Base-by-base conservation (phyloP, 2,797 vertebrate species). In the Xyrichtys novacula region DNA sequence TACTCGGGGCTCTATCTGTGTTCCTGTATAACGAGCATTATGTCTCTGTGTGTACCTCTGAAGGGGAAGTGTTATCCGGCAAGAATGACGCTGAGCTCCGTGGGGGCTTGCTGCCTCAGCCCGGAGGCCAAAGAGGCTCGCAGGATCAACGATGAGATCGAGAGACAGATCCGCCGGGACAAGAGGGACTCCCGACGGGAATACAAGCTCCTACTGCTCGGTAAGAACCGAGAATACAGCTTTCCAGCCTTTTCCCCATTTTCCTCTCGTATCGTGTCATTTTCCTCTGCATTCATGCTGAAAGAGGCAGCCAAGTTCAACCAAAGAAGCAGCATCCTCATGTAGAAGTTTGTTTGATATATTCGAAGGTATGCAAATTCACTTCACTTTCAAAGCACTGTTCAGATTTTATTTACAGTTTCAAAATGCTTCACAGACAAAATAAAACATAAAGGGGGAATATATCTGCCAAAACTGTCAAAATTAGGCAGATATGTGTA, bases 101-200 rank as follows among this genome's bases (percentile, higher is more conserved):
- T 95, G 83, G 96, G 96, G 94, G 95, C 95, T 92, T 98, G 97
- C 90, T 98, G 97, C 95, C 95, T 98, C 90, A 96, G 94, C 82
- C 96, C 97, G 68, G 96, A 98, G 95, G 96, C 95, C 88, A 98
- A 97, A 85, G 97, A 99, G 90, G 96, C 96, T 76, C 93, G 96
- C 57, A 89, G 97, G 91, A 98, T 99, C 95, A 98, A 96, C 94
- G 94, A 95, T 65, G 96, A 98, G 93, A 98, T 98, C 46, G 96
- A 98, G 85, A 91, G 95, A 85, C 96, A 96, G 93, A 95, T 98
- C 66, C 95, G 96, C 61, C 90, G 95, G 85, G 96, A 98, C 93
- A 96, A 98, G 91, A 93, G 90, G 76, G 95, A 96, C 81, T 93
- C 95, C 62, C 93, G 94, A 25, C 92, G 95, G 75, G 96, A 98